Evolutionary conservation across 2,888 invertebrate species (phyloP), one percentile per base, ranked within the genome.

Genomic region (Lithodes maja): DNA sequence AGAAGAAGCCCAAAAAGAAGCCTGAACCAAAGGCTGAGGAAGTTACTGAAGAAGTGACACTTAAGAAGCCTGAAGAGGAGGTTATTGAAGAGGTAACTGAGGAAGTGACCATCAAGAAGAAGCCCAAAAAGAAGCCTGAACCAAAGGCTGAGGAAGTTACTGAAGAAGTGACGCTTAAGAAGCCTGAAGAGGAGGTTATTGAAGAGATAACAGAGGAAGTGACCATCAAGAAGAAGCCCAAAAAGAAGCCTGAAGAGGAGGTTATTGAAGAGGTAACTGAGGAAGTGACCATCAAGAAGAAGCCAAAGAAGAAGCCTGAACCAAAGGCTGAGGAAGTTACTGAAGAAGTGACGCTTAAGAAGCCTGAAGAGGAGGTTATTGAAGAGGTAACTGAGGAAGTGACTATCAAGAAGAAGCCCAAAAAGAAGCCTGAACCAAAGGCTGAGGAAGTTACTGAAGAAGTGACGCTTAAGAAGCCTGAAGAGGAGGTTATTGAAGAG

Each of bases 1-100:
- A 69, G 55, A 55, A 97, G 52, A 97, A 96, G 0, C 95, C 97
- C 33, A 95, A 96, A 93, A 94, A 97, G 50, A 97, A 80, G 50
- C 52, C 90, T 92, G 2, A 92, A 92, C 81, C 78, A 52, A 50
- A 85, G 49, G 69, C 77, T 74, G 89, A 89, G 55, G 87, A 85
- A 83, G 74, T 81, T 9, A 69, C 89, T 17, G 89, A 88, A 55
- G 85, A 85, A 79, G 74, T 83, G 50, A 52, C 9, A 1, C 79
- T 86, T 15, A 94, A 87, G 61, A 83, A 86, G 12, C 77, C 82
- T 0, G 53, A 82, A 15, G 78, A 83, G 9, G 54, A 55, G n/a
- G 75, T 77, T 15, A 50, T 71, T 49, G 87, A 81, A 33, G 91
- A 89, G 33, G 90, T 91, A 15, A 81, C 88, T 7, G 92, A 92